Percentiles rank a stretch among this genome's conserved stretches.
These are phyloP conservation scores for Arothron firmamentum DNA, from an alignment of 2,113 vertebrate species.

Conservation along the genomic window DNA sequence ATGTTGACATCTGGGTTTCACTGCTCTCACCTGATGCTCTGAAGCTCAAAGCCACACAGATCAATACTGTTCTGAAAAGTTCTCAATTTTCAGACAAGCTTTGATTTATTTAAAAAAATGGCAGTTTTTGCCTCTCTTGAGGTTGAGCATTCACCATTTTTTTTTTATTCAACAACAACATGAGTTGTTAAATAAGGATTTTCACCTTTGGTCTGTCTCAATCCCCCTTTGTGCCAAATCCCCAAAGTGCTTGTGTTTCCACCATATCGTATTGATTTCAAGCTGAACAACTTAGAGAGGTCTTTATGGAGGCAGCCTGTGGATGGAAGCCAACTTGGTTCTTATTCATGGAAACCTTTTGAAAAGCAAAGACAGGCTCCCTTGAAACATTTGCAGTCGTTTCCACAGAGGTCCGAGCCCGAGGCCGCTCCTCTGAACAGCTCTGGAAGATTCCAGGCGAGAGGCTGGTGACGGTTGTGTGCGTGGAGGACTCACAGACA, in stretches of 20 bases:
- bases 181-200: constrained; percentile 32
- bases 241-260: constrained; percentile 35
- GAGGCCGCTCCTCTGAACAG: constrained; percentile 62
- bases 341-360: constrained; percentile 58
- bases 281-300: constrained; percentile 37
- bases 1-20: neutral
- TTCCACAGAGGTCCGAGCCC: constrained; percentile 50
- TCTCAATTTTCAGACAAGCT: constrained; percentile 21
- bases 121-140: neutral
- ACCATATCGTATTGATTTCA: constrained; percentile 52
- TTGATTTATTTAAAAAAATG: constrained; percentile 17
- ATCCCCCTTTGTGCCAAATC: constrained; percentile 34
- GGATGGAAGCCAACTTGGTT: constrained; percentile 58
- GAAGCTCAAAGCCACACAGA: constrained; percentile 10
- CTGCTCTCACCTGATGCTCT: constrained; percentile 1
- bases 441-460: constrained; percentile 62
- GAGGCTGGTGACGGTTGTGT: constrained; percentile 41
- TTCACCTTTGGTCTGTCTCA: constrained; percentile 39
- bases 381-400: constrained; percentile 53
- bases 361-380: constrained; percentile 50
- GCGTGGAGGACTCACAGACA: neutral
- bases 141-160: too few relatives aligned
- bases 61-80: constrained; percentile 22
- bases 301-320: constrained; percentile 46
- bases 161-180: constrained; percentile 15